Evolutionary conservation across 2,797 vertebrate genomes (phyloP).

Genomic region (Hybognathus amarus): DNA sequence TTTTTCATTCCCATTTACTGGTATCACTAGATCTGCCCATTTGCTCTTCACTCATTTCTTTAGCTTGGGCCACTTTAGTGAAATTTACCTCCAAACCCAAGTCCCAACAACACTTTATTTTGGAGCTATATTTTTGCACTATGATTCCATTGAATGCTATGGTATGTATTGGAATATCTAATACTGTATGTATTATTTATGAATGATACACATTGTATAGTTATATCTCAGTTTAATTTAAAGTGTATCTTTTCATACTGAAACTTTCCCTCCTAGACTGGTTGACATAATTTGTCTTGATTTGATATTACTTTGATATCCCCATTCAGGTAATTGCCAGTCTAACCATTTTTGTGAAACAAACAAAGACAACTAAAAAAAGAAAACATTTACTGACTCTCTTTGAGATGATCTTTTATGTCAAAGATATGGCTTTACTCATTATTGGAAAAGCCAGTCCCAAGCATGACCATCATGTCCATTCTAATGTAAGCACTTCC

Average conservation of each 20-base stretch:
- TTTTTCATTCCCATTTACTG: conserved; percentile 43
- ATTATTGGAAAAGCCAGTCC: conserved; percentile 58
- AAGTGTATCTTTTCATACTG: not conserved
- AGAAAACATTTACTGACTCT: conserved; percentile 65
- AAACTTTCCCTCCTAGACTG: not conserved
- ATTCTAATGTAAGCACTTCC: conserved; percentile 70
- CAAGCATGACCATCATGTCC: conserved; percentile 41
- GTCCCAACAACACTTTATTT: conserved; percentile 33
- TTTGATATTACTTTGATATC: conserved; percentile 16
- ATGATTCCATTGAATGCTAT: conserved; percentile 64
- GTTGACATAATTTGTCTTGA: not conserved
- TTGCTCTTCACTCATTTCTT: conserved; percentile 51
- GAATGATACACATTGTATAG: not conserved
- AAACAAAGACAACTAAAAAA: conserved; percentile 64
- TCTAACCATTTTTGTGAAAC: conserved; percentile 63
- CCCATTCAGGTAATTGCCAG: conserved; percentile 66
- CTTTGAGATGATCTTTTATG: conserved; percentile 64
- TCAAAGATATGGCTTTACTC: conserved; percentile 55
- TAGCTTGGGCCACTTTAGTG: conserved; percentile 36
- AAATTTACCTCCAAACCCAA: conserved; percentile 6
- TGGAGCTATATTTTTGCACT: conserved; percentile 57
- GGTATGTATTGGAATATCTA: conserved; percentile 68
- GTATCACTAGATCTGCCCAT: conserved; percentile 61
- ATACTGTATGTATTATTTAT: not conserved
- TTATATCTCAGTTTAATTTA: not conserved